Evolutionary conservation across 2,113 vertebrate species (phyloP).

Genomic region (Pardalotus punctatus): DNA sequence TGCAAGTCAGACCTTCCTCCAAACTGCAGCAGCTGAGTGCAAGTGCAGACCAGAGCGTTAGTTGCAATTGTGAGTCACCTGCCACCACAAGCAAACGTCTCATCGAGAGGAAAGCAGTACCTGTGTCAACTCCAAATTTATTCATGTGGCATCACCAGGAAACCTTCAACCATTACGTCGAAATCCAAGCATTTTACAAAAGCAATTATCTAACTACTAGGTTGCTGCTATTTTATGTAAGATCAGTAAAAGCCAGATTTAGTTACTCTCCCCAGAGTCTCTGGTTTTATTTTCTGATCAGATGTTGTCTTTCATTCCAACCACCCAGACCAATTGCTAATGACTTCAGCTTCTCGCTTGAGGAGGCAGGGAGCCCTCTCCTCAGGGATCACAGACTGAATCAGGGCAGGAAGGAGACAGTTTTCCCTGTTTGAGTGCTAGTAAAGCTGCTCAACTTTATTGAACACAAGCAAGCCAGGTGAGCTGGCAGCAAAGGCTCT

Average conservation of each 20-base stretch:
- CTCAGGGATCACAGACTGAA: background rate
- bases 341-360: background rate
- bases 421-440: background rate
- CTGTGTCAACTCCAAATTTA: background rate
- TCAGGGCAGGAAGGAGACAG: background rate
- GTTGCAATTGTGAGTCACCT: background rate
- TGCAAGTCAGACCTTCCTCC: background rate
- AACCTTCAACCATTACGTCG: background rate
- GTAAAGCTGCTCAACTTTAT: background rate
- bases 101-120: background rate
- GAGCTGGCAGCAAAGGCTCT: background rate
- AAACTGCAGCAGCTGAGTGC: background rate
- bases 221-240: background rate
- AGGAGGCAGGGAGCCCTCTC: background rate
- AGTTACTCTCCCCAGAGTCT: background rate
- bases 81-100: background rate
- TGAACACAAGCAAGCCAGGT: background rate
- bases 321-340: background rate
- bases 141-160: background rate
- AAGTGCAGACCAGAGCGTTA: background rate
- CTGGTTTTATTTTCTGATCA: constrained; percentile 9
- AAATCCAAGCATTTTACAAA: background rate
- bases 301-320: background rate
- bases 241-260: background rate
- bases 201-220: background rate